Conservation (phyloP, 64 coral and sea anemone species). For the Catalaphyllia jardinei region DNA sequence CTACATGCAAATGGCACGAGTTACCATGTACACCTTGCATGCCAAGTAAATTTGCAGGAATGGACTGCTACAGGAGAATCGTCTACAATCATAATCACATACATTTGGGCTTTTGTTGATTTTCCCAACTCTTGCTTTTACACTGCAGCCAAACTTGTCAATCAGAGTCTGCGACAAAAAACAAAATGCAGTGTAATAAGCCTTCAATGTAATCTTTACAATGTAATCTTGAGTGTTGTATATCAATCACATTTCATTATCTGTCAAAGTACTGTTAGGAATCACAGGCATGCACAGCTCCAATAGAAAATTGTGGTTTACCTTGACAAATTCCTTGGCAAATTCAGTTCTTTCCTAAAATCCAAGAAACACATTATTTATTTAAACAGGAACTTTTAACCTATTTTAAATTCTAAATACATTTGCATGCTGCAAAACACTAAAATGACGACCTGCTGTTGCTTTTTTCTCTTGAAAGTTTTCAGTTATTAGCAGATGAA, state of each 20-base stretch:
- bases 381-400: neutral
- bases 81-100: neutral
- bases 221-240: neutral
- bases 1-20: no score
- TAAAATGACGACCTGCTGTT: no score
- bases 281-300: no score
- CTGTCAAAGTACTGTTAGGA: no score
- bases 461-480: no score
- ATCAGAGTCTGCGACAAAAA: conserved; percentile 38
- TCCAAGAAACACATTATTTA: neutral
- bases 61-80: neutral
- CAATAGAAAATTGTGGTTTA: neutral
- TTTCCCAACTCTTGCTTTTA: conserved; percentile 34
- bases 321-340: conserved; percentile 28
- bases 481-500: no score
- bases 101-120: conserved; percentile 42
- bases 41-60: neutral
- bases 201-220: neutral
- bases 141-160: conserved; percentile 49
- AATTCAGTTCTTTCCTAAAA: conserved; percentile 29
- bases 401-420: no score
- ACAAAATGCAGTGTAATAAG: neutral
- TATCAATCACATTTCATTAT: no score
- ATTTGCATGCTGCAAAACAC: no score
- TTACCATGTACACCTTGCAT: no score